A percentile compares a stretch with the other conserved stretches of the same genome.
These are phyloP conservation scores for Saguinus imperator DNA, from an alignment of 2,113 vertebrate species.

Conservation along the genomic window DNA sequence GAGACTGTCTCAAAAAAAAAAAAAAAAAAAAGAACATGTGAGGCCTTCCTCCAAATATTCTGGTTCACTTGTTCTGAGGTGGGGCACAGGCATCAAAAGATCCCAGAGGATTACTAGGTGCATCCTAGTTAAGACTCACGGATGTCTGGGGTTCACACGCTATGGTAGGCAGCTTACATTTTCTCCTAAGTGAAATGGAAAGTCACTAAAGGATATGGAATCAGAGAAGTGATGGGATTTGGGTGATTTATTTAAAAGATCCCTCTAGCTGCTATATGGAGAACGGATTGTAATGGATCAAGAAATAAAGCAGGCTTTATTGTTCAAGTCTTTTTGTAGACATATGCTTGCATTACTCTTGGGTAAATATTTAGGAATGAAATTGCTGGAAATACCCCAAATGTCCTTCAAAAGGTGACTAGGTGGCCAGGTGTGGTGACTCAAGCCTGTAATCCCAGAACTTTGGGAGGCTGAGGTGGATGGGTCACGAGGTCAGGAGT, in stretches of 20 bases:
- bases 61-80: not conserved
- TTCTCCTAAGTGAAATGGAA: not conserved
- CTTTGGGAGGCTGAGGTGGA: too few relatives aligned
- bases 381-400: conserved; percentile 46
- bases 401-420: not conserved
- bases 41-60: not conserved
- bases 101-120: not conserved
- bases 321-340: not conserved
- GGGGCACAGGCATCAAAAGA: not conserved
- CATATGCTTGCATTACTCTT: conserved; percentile 24
- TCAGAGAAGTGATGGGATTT: not conserved
- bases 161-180: not conserved
- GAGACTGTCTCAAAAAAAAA: too few relatives aligned
- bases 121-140: not conserved
- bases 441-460: too few relatives aligned
- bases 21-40: not conserved
- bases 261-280: not conserved
- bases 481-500: too few relatives aligned
- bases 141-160: not conserved
- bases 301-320: not conserved
- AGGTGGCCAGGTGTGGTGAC: not conserved
- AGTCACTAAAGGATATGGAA: not conserved
- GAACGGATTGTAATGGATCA: not conserved
- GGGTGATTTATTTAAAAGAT: conserved; percentile 37
- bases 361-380: conserved; percentile 22